Base-by-base conservation (phyloP, 1,140 invertebrate species). In the Drosophila sproati region DNA sequence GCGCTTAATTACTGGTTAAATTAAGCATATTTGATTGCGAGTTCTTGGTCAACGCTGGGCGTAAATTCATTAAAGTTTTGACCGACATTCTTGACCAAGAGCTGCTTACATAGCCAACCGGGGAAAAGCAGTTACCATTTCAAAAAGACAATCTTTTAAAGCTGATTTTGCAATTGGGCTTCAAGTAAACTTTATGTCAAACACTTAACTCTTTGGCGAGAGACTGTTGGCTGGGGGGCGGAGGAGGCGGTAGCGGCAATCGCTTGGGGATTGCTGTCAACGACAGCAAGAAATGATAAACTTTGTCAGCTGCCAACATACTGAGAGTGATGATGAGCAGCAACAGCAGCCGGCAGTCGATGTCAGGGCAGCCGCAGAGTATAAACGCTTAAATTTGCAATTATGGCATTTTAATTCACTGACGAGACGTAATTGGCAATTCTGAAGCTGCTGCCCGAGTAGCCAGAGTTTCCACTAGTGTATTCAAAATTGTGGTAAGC, bases 401-500 rank as follows among this genome's bases (percentile, higher is more conserved):
- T 88, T 88, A 88, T 88, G 83, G 67, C 86, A 73, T 80, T 89
- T 88, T 88, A 88, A 88, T 88, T 85, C 75, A 88, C 82, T 62
- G 59, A 70, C 64, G 57, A 78, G 67, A 47, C 69, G 73, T 87
- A 80, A 87, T 88, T 87, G 83, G 73, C 73, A 69, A 79, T 78
- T 79, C 82, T 37, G 10, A 34, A 54, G 59, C 48, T 54, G 67
- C 39, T 41, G 64, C 61, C 20, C 39, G 10, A 6, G 34, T 29
- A 43, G 47, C 12, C 43, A 5, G 57, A 10, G 48, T 41, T 41
- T 35, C 6, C 37, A 45, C 43, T 57, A 62, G 43, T 51, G 43
- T 50, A 62, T 62, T 70, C 71, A 73, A 73, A 78, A 80, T 79
- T 83, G 76, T 51, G 77, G 59, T 39, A 66, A 57, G 37, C 80